Evolutionary conservation across 1,140 invertebrate genomes (phyloP).

Genomic region (Drosophila varians): DNA sequence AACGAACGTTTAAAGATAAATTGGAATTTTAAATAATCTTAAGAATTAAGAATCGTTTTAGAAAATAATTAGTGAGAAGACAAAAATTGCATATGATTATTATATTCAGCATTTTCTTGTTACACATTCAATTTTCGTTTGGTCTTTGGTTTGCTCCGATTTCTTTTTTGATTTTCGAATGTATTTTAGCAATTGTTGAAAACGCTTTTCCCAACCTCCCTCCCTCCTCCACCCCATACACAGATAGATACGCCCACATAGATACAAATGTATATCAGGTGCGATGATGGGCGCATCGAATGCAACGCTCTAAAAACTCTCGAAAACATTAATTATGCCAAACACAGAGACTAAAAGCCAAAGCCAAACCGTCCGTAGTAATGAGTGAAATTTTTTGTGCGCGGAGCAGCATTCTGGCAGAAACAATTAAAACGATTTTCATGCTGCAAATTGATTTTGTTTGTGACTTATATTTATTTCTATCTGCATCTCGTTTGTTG

Average conservation of each 20-base stretch:
- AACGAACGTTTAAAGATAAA: slow-evolving; percentile 40
- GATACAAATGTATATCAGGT: background rate
- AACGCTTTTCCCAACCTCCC: background rate
- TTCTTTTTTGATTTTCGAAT: slow-evolving; percentile 28
- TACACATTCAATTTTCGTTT: slow-evolving; percentile 43
- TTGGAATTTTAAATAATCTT: slow-evolving; percentile 57
- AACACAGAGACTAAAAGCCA: slow-evolving; percentile 8
- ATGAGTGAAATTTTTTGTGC: slow-evolving; percentile 63
- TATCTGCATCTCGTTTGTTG: background rate
- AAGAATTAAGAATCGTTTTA: slow-evolving; percentile 58
- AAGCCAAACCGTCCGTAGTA: slow-evolving; percentile 46
- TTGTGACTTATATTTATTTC: slow-evolving; percentile 28
- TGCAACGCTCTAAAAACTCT: slow-evolving; percentile 68
- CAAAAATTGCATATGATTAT: slow-evolving; percentile 79
- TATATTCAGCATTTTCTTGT: slow-evolving; percentile 77
- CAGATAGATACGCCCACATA: background rate
- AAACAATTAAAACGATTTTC: slow-evolving; percentile 76
- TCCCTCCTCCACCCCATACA: background rate
- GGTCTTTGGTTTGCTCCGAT: slow-evolving; percentile 10
- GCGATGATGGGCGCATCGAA: slow-evolving; percentile 24
- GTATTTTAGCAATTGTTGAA: background rate
- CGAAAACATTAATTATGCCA: slow-evolving; percentile 54
- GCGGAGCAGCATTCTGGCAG: slow-evolving; percentile 33
- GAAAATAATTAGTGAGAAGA: slow-evolving; percentile 51
- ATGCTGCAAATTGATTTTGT: slow-evolving; percentile 66